Percentiles rank a stretch among this genome's conserved stretches.
These are phyloP conservation scores for Phytoseiulus persimilis DNA, from an alignment of 2,888 invertebrate genomes.

Conservation along the genomic window DNA sequence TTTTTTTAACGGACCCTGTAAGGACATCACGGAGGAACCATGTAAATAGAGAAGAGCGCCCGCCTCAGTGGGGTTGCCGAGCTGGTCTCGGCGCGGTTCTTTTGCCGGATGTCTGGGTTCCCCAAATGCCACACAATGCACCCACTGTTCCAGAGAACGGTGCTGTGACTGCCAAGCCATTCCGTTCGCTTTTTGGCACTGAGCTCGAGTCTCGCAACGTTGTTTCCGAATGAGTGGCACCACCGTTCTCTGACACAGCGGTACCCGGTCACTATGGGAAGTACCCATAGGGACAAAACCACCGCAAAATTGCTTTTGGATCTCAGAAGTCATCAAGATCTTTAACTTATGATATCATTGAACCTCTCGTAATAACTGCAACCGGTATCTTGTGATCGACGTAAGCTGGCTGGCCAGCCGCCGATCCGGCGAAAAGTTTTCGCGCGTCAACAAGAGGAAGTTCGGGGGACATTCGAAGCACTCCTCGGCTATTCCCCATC, in stretches of 20 bases:
- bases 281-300: background rate
- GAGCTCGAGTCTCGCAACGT: background rate
- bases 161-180: background rate
- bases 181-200: background rate
- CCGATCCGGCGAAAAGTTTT: background rate
- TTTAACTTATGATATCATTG: background rate
- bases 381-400: background rate
- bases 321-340: background rate
- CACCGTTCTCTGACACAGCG: background rate
- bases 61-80: background rate
- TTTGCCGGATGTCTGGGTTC: slow-evolving; percentile 32
- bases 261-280: background rate
- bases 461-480: background rate
- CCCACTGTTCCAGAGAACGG: background rate
- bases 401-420: background rate
- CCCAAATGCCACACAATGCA: slow-evolving; percentile 8
- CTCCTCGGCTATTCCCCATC: background rate
- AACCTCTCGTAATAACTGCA: background rate
- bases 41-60: background rate
- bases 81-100: slow-evolving; percentile 24
- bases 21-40: slow-evolving; percentile 26
- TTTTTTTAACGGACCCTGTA: slow-evolving; percentile 38
- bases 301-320: background rate
- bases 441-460: background rate
- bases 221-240: background rate